Base-by-base conservation (phyloP, 2,888 invertebrate species). In the Gymnocheta viridis region DNA sequence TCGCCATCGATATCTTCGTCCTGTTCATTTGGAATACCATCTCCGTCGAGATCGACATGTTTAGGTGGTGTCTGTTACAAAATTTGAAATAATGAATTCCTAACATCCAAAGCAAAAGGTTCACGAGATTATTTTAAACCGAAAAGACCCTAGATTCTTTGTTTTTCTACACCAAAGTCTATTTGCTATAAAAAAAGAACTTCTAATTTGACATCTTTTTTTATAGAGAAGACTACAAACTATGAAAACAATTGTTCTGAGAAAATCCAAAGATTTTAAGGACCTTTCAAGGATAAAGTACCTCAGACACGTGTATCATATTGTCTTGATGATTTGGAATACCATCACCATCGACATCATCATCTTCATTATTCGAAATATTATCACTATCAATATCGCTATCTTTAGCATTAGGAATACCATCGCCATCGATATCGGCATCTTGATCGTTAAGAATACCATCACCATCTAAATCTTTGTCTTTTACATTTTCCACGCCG, bases 401-500 rank as follows among this genome's bases (percentile, higher is more conserved):
- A 83, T 92, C 92, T 86, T 92, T 93, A 89, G 92, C 92, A 90
- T 93, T 92, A 89, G 92, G 92, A 90, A 91, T 91, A 88, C 92
- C 92, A 85, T 91, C 92, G 32, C 88, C 89, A 84, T 88, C 90
- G 47, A 87, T 87, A 58, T 89, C 89, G 73, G 22, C 89, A 60
- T 88, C 89, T 10, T 87, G 73, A 56, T 87, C 85, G 19, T 88
- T 87, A 69, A 85, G 86, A 44, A 87, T 86, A 54, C 87, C 88
- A 70, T 87, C 87, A 69, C 88, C 89, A 70, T 89, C 88, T 60
- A 88, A 86, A 58, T 86, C 85, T 76, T 47, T 85, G 41, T 85
- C 86, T 6, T 88, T 87, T 44, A 86, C 81, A 78, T 91, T 91
- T 87, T 86, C 85, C 83, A 86, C 86, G 32, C 90, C 83, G 79